Evolutionary conservation across 2,113 vertebrate genomes (phyloP).

Genomic region (Vicugna pacos): DNA sequence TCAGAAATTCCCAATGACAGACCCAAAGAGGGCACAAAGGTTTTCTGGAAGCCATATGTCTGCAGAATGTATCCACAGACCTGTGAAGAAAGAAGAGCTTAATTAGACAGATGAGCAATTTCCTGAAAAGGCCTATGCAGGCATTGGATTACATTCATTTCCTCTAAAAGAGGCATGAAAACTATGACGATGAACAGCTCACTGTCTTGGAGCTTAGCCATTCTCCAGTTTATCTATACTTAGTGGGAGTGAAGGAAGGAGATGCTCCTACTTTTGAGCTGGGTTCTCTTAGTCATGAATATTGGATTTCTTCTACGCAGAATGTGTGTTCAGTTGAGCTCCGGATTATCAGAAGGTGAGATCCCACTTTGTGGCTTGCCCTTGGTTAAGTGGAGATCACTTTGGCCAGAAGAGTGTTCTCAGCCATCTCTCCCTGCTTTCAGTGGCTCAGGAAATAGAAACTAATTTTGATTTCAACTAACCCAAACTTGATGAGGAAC

Average conservation of each 20-base stretch:
- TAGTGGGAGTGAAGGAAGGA: neutral
- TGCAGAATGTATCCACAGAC: neutral
- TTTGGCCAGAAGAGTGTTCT: neutral
- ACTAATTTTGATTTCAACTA: conserved; percentile 58
- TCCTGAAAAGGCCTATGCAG: conserved; percentile 47
- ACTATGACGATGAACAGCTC: neutral
- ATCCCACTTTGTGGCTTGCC: neutral
- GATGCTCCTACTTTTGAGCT: neutral
- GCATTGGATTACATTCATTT: conserved; percentile 49
- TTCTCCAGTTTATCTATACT: conserved; percentile 41
- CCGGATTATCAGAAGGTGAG: neutral
- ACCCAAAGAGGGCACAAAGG: neutral
- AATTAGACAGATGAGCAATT: conserved; percentile 59
- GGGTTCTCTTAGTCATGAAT: neutral
- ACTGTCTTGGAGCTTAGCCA: conserved; percentile 1
- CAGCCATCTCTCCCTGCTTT: neutral
- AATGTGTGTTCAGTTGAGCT: neutral
- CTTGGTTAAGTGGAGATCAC: neutral
- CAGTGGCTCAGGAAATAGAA: conserved; percentile 42
- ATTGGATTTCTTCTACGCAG: neutral
- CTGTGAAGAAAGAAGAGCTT: conserved; percentile 47
- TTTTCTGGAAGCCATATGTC: conserved; percentile 36
- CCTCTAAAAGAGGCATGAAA: conserved; percentile 18
- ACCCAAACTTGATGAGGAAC: conserved; percentile 53
- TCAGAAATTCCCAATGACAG: conserved; percentile 35